phyloP scores from a whole-genome alignment of 1,140 invertebrate genomes.

The Tenebrio molitor region DNA sequence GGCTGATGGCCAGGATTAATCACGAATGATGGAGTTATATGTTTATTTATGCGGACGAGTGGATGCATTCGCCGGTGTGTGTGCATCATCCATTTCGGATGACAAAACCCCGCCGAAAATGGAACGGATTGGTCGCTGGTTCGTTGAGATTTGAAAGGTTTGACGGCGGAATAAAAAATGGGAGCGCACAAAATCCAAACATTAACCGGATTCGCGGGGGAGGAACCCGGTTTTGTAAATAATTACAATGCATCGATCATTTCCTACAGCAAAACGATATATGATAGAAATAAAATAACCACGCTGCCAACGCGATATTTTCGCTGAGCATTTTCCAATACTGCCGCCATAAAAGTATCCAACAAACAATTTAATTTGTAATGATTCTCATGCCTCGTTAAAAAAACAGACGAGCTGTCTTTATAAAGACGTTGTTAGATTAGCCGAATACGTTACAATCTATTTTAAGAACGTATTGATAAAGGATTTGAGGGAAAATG shows the following conservation, averaged over 20 bases:
- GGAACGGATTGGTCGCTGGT: slow-evolving; percentile 1
- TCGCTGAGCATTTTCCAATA: too few relatives aligned
- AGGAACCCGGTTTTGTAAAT: slow-evolving; percentile 3
- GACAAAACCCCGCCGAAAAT: slow-evolving; percentile 10
- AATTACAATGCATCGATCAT: slow-evolving; percentile 18
- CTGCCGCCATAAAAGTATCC: too few relatives aligned
- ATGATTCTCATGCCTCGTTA: too few relatives aligned
- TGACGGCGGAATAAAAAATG: background rate
- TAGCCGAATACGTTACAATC: too few relatives aligned
- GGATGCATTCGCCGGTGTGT: slow-evolving; percentile 13
- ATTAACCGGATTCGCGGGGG: slow-evolving; percentile 14
- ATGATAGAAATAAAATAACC: background rate
- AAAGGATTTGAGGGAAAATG: too few relatives aligned
- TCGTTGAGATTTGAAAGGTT: too few relatives aligned
- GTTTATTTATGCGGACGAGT: slow-evolving; percentile 17
- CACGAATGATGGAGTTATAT: slow-evolving; percentile 24
- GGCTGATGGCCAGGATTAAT: slow-evolving; percentile 20
- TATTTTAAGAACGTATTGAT: too few relatives aligned
- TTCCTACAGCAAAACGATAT: background rate
- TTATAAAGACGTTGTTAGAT: too few relatives aligned
- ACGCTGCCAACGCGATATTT: background rate
- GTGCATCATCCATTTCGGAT: background rate
- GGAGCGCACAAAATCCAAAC: background rate
- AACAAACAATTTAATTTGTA: too few relatives aligned
- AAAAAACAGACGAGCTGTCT: too few relatives aligned